Percentiles rank a stretch among this genome's conserved stretches.
phyloP scores from a whole-genome alignment of 2,888 invertebrate genomes.

The Lasioglossum zephyrum region DNA sequence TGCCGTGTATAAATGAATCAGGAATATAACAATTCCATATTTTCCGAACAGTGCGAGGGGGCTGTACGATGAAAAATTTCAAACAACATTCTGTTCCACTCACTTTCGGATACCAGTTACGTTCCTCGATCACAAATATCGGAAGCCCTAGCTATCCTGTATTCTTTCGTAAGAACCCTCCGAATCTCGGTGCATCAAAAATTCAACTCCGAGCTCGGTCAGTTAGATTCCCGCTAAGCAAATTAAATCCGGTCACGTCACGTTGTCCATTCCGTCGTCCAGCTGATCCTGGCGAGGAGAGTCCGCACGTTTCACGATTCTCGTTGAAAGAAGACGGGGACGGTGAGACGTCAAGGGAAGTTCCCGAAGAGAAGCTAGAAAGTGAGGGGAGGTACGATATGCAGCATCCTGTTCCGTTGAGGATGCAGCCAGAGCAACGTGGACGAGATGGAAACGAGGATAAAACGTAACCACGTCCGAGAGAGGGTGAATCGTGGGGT shows the following conservation, averaged over 20 bases:
- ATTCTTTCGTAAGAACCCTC: not conserved
- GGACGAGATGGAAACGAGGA: constrained; percentile 63
- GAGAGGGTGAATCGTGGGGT: constrained; percentile 18
- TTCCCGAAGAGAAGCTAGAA: not conserved
- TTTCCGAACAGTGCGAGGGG: not conserved
- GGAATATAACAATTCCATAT: constrained; percentile 1
- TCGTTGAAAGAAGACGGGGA: not conserved
- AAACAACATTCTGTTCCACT: too few relatives aligned
- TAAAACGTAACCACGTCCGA: constrained; percentile 57
- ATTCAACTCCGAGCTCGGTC: not conserved
- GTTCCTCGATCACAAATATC: too few relatives aligned
- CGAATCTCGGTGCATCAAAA: not conserved
- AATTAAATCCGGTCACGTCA: constrained; percentile 17
- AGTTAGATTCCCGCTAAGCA: not conserved
- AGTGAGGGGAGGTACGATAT: not conserved
- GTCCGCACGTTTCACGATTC: not conserved
- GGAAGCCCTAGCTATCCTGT: not conserved
- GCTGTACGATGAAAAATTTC: too few relatives aligned
- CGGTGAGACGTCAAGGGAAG: not conserved
- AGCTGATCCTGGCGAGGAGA: not conserved
- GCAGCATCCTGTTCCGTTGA: constrained; percentile 10
- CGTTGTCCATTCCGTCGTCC: not conserved
- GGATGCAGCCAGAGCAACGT: constrained; percentile 31
- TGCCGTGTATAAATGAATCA: constrained; percentile 15
- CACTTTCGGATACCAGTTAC: too few relatives aligned